phyloP scores from a whole-genome alignment of 2,888 invertebrate species.

The Spodoptera littoralis region DNA sequence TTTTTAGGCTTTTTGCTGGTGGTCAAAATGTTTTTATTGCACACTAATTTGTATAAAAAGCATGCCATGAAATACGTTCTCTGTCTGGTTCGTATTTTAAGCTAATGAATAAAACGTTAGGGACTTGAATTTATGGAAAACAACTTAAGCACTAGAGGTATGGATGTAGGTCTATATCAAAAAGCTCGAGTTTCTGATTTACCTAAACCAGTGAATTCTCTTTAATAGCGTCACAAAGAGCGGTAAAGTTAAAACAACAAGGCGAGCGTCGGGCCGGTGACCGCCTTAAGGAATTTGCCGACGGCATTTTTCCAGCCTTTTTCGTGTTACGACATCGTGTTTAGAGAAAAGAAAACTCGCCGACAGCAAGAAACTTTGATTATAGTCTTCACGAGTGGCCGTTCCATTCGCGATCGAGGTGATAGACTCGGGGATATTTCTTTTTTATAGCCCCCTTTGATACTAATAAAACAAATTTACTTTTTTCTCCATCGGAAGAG shows the following conservation, averaged over 20 bases:
- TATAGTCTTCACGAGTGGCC: constrained; percentile 86
- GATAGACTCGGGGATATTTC: constrained; percentile 85
- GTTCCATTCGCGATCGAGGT: constrained; percentile 83
- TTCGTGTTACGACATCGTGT: constrained; percentile 87
- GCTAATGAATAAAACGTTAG: constrained; percentile 22
- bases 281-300: constrained; percentile 79
- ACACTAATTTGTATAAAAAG: constrained; percentile 17
- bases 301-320: constrained; percentile 86
- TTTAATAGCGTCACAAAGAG: constrained; percentile 78
- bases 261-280: constrained; percentile 65
- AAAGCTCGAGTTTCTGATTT: constrained; percentile 68
- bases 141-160: constrained; percentile 28
- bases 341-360: constrained; percentile 87
- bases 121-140: constrained; percentile 10
- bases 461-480: constrained; percentile 87
- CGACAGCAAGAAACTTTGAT: constrained; percentile 87
- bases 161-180: constrained; percentile 40
- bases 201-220: constrained; percentile 75
- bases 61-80: constrained; percentile 9
- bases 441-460: constrained; percentile 86
- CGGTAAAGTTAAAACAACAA: constrained; percentile 80
- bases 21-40: constrained; percentile 28
- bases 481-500: constrained; percentile 77
- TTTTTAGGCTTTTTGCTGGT: constrained; percentile 32
- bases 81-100: constrained; percentile 8